Base-by-base conservation (phyloP, 1,140 invertebrate genomes). In the Diorhabda carinulata region DNA sequence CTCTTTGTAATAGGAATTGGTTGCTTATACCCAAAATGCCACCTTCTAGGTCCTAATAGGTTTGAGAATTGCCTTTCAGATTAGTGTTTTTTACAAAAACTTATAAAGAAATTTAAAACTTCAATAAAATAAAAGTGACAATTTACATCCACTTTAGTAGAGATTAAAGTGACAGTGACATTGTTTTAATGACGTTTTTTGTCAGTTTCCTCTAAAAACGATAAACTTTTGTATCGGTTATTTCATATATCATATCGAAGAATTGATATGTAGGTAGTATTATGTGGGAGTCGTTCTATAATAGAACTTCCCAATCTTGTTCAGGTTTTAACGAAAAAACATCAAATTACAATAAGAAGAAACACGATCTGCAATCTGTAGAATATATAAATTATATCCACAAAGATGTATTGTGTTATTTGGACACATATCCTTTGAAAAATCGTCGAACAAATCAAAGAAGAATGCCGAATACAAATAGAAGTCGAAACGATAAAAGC, bases 231-330 rank as follows among this genome's bases (percentile, higher is more conserved):
- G 25, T 25, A 25, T 25, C 25, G 25, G 25, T 25, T 25, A 25
- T 25, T 25, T 25, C 25, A 25, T 25, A 25, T 25, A 25, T 25
- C 25, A 25, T 25, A 25, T 25, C 25, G 6, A 52, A 52, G 40
- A 42, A 45, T 66, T 41, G 5, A 25, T 41, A 63, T 61, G 57
- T 63, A 44, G 58, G 44, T 52, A 6, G 41, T 8, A 52, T 41
- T 56, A 73, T 73, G 72, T 70, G 70, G 70, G 72, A 73, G 62
- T 69, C 70, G 25, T 70, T 70, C 42, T 43, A 66, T 44, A 67
- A 68, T 41, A 62, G 69, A 3, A 40, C 69, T 6, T 59, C 61
- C 45, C 63, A 69, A 25, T 73, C 72, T 10, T 71, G 72, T 57
- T 10, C 57, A 10, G 65, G 57, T 8, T 45, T 60, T 6, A 10